phyloP scores from a whole-genome alignment of 2,113 vertebrate genomes.

The Epinephelus moara region DNA sequence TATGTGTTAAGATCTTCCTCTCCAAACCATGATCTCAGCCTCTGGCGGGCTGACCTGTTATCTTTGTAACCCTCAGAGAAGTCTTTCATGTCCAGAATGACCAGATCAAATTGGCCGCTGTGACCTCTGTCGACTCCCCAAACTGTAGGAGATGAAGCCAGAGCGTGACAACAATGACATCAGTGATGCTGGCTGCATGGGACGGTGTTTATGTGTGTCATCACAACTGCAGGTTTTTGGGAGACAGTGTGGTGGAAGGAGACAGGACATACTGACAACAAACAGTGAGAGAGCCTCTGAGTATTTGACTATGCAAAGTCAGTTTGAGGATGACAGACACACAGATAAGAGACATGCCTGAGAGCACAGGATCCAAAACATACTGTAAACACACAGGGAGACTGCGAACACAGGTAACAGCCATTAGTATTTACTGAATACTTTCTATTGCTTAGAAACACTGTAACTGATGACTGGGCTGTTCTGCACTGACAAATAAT shows the following conservation, averaged over 20 bases:
- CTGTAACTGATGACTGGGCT: not conserved
- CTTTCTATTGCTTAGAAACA: not conserved
- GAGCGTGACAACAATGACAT: conserved; percentile 31
- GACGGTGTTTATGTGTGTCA: conserved; percentile 26
- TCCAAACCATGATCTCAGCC: conserved; percentile 45
- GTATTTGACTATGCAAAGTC: conserved; percentile 31
- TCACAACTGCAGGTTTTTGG: conserved; percentile 8
- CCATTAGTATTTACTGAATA: not conserved
- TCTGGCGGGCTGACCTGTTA: conserved; percentile 44
- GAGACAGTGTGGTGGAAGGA: not conserved
- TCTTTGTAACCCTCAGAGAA: conserved; percentile 40
- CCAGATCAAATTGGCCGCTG: not conserved
- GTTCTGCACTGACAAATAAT: not conserved
- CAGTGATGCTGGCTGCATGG: conserved; percentile 8
- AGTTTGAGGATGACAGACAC: not conserved
- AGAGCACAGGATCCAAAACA: not conserved
- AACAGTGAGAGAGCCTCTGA: not conserved
- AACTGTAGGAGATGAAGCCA: conserved; percentile 26
- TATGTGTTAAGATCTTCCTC: not conserved
- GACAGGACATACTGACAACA: not conserved
- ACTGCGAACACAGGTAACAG: not conserved
- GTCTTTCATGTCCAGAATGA: conserved; percentile 30
- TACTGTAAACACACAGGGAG: not conserved
- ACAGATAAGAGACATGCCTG: not conserved
- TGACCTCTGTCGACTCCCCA: conserved; percentile 28